These are phyloP conservation scores for Euplagia quadripunctaria DNA, from an alignment of 2,888 invertebrate species.

Conservation along the genomic window DNA sequence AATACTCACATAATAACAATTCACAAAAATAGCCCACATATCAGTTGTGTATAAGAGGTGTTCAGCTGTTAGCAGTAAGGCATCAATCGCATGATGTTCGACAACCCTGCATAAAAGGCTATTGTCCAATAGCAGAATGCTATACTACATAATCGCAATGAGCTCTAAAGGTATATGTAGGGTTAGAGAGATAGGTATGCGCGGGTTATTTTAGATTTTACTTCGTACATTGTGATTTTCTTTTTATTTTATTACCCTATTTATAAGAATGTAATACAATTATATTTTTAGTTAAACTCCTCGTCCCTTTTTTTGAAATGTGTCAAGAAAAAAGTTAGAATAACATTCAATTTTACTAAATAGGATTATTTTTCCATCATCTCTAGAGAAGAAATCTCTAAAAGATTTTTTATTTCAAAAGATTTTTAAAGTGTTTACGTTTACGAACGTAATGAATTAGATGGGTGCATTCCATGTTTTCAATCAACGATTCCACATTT, in stretches of 20 bases:
- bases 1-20: not conserved
- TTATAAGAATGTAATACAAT: not conserved
- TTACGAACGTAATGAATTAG: too few species aligned
- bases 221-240: not conserved
- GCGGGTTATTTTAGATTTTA: not conserved
- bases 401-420: too few species aligned
- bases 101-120: slow-evolving; percentile 50
- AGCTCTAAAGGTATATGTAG: not conserved
- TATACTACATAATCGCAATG: slow-evolving; percentile 15
- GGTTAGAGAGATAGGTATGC: not conserved
- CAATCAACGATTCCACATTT: too few species aligned
- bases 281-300: too few species aligned
- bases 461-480: too few species aligned
- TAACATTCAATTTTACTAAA: too few species aligned
- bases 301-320: too few species aligned
- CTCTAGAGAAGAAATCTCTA: too few species aligned
- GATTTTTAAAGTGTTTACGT: too few species aligned
- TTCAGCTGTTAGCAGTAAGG: slow-evolving; percentile 31
- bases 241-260: not conserved
- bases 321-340: too few species aligned
- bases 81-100: slow-evolving; percentile 51
- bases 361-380: too few species aligned
- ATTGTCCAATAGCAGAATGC: slow-evolving; percentile 28
- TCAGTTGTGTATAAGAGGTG: slow-evolving; percentile 40
- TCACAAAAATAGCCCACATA: slow-evolving; percentile 18